These are phyloP conservation scores for Vesta saturnalis DNA, from an alignment of 2,888 invertebrate genomes.

Conservation along the genomic window DNA sequence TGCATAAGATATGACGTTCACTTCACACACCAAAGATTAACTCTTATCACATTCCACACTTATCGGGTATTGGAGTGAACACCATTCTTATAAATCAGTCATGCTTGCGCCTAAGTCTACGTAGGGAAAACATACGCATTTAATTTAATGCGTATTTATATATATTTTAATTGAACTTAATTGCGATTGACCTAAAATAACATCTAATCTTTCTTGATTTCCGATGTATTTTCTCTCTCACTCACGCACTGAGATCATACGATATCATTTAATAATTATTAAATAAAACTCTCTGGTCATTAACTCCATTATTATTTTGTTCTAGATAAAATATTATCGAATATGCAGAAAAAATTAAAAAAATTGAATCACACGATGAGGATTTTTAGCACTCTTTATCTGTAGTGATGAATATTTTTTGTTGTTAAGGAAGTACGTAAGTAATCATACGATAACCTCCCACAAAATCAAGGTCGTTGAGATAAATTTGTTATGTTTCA, in stretches of 20 bases:
- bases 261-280: not conserved
- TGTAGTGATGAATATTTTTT: no score
- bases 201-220: constrained; percentile 1
- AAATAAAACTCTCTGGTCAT: not conserved
- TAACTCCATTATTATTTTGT: not conserved
- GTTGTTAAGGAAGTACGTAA: not conserved
- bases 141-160: not conserved
- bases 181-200: constrained; percentile 11
- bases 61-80: not conserved
- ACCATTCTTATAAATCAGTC: no score
- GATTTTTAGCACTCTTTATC: no score
- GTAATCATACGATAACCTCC: not conserved
- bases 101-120: no score
- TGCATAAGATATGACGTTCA: not conserved
- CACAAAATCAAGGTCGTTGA: not conserved
- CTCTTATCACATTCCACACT: not conserved
- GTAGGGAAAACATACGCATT: no score
- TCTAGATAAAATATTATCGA: constrained; percentile 1
- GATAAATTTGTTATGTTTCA: not conserved
- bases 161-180: constrained; percentile 5
- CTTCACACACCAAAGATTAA: not conserved
- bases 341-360: not conserved
- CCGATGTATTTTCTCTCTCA: not conserved
- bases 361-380: not conserved
- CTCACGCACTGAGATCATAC: not conserved